Evolutionary conservation across 2,888 invertebrate genomes (phyloP).

Genomic region (Trissoscelio sp.): DNA sequence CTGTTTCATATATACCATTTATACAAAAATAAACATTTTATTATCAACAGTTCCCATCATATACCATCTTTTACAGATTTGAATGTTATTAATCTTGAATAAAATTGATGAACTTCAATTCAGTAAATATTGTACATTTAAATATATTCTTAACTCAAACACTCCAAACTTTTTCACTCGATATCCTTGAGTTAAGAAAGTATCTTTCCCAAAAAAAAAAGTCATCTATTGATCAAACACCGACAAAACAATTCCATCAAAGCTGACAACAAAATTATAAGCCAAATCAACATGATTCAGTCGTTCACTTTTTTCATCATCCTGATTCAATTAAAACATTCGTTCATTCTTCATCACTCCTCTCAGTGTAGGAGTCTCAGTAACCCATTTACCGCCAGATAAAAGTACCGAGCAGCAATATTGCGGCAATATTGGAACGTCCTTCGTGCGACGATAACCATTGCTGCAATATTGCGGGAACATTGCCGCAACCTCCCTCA

Average conservation of each 20-base stretch:
- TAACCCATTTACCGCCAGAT: constrained; percentile 54
- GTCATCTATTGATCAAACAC: constrained; percentile 3
- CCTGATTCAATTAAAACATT: neutral
- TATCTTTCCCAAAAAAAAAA: neutral
- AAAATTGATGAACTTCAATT: no score
- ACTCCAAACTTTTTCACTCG: neutral
- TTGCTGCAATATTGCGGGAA: constrained; percentile 56
- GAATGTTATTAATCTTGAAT: no score
- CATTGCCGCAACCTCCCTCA: constrained; percentile 35
- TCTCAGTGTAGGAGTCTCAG: constrained; percentile 43
- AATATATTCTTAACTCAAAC: no score
- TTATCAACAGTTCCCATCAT: no score
- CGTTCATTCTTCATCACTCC: neutral
- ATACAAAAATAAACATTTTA: no score
- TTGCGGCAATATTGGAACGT: constrained; percentile 56
- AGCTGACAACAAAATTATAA: constrained; percentile 4
- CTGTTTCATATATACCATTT: no score
- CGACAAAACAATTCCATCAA: constrained; percentile 1
- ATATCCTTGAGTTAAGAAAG: constrained; percentile 19
- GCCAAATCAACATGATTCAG: no score
- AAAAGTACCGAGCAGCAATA: constrained; percentile 47
- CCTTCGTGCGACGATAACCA: constrained; percentile 54
- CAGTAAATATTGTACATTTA: no score
- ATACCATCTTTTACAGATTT: no score
- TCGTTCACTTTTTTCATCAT: constrained; percentile 4